These are phyloP conservation scores for Oophaga pumilio DNA, from an alignment of 2,113 vertebrate genomes.

Conservation along the genomic window DNA sequence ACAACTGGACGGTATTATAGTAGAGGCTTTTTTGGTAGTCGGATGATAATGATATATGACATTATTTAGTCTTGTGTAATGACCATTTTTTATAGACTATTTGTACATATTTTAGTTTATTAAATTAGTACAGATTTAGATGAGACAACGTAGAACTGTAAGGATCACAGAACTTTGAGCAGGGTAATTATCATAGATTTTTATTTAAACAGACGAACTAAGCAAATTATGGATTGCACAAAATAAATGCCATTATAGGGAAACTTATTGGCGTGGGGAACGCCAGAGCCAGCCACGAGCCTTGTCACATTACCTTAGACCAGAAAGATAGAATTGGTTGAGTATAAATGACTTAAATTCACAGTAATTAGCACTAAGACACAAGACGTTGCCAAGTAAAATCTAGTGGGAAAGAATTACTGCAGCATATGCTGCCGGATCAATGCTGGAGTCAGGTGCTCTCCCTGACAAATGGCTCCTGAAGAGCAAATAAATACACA, in stretches of 20 bases:
- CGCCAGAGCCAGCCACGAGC: neutral
- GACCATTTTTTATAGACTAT: neutral
- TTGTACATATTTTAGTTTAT: neutral
- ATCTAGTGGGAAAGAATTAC: neutral
- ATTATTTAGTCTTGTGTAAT: neutral
- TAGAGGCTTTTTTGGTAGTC: neutral
- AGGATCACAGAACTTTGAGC: constrained; percentile 56
- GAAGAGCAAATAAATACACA: constrained; percentile 23
- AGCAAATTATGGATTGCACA: neutral
- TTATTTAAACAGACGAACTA: constrained; percentile 57
- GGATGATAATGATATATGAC: neutral
- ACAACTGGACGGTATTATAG: too few relatives aligned
- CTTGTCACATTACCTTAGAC: constrained; percentile 32
- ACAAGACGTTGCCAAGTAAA: neutral
- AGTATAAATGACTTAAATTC: constrained; percentile 34
- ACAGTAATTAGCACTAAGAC: constrained; percentile 39
- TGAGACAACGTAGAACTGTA: constrained; percentile 45
- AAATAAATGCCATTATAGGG: constrained; percentile 47
- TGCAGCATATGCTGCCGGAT: neutral
- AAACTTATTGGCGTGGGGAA: constrained; percentile 36
- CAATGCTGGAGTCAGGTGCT: constrained; percentile 25
- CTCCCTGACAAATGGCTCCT: constrained; percentile 13
- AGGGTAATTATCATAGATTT: constrained; percentile 53
- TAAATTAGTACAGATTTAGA: constrained; percentile 33
- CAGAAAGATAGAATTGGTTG: constrained; percentile 23